Base-by-base conservation (phyloP, 2,888 invertebrate genomes). In the Tipula confusa region DNA sequence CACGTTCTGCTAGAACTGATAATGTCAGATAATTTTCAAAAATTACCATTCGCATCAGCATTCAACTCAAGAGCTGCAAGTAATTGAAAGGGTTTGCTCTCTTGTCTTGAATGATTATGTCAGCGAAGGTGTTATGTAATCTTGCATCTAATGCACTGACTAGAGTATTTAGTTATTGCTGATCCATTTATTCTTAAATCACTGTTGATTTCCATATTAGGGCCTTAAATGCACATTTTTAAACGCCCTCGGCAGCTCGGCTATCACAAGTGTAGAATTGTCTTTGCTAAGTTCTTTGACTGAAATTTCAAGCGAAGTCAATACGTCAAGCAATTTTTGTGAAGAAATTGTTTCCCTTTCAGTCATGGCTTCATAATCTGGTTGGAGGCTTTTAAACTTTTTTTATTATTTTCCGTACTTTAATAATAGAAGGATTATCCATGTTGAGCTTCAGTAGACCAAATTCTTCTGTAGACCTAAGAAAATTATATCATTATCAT, bases 381-480 rank as follows among this genome's bases (percentile, higher is more conserved):
- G 48, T 29, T 83, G 82, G 82, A 11, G 82, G n/a, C 48, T 83
- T 48, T 83, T 28, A 28, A 79, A 28, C 1, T 11, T 79, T n/a
- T 43, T 28, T 79, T 79, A 79, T 7, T 79, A 79, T 82, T 82
- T 82, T 83, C 29, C 83, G 83, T 1, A 83, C 83, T 33, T 83
- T 83, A 5, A 64, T 64, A n/a, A 83, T 29, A 64, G n/a, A n/a
- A n/a, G n/a, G n/a, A n/a, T n/a, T n/a, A 83, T 15, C 13, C 1
- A 33, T 18, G 15, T 82, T 3, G 36, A 28, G 11, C n/a, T 82
- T 36, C 9, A 82, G 31, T 38, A 82, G 36, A 82, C 82, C 29
- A 18, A 24, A 36, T 28, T 82, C 82, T 48, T 83, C 48, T 29
- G 82, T 48, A 82, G 38, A 79, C 79, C 24, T 24, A 79, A 79